Conservation (phyloP, 2,888 invertebrate species). For the Antheraea assamensis region DNA sequence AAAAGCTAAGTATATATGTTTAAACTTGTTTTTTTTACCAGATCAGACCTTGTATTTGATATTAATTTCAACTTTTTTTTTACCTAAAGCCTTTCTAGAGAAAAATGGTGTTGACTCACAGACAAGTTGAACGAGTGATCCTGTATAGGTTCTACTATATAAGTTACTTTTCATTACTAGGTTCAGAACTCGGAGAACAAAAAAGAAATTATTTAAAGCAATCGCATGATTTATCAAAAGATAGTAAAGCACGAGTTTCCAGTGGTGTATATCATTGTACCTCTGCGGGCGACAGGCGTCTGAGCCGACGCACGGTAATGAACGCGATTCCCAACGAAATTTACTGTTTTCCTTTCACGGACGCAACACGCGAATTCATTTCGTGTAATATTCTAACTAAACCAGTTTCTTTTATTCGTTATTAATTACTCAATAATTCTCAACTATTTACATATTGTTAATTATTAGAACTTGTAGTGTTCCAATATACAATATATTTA, state of each 20-base stretch:
- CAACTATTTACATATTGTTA: neutral
- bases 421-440: neutral
- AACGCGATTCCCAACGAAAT: neutral
- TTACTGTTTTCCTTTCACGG: slow-evolving; percentile 8
- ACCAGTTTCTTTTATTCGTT: neutral
- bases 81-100: no score
- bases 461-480: no score
- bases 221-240: neutral
- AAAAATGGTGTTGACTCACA: no score
- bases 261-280: neutral
- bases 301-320: neutral
- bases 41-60: no score
- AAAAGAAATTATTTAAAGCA: neutral
- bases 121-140: no score
- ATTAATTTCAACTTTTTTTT: no score
- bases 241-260: slow-evolving; percentile 1
- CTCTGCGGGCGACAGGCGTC: neutral
- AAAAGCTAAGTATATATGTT: no score
- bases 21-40: no score
- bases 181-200: no score
- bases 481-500: no score
- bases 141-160: no score
- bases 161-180: no score
- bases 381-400: neutral
- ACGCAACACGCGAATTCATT: neutral